Evolutionary conservation across 2,888 invertebrate species (phyloP).

Genomic region (Timema podura): DNA sequence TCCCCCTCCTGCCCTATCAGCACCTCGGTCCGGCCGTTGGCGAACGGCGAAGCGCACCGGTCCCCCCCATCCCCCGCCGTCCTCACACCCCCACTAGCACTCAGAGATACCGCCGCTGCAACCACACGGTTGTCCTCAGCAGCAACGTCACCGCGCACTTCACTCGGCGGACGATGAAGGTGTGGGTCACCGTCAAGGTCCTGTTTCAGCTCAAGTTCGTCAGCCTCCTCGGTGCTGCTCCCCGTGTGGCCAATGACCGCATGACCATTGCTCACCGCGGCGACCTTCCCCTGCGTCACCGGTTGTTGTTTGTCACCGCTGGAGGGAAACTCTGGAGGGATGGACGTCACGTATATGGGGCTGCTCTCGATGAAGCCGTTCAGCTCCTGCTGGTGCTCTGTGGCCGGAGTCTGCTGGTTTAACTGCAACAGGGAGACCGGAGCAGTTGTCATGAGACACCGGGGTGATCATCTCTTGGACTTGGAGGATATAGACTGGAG

Average conservation of each 20-base stretch:
- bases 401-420: slow-evolving; percentile 53
- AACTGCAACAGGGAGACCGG: slow-evolving; percentile 49
- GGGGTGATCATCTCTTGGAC: too few species aligned
- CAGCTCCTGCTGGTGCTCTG: slow-evolving; percentile 49
- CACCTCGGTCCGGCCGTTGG: slow-evolving; percentile 71
- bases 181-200: slow-evolving; percentile 28
- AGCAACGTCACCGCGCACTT: slow-evolving; percentile 34
- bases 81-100: slow-evolving; percentile 35
- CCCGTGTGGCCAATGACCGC: slow-evolving; percentile 43
- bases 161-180: slow-evolving; percentile 31
- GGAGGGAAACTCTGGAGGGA: slow-evolving; percentile 32
- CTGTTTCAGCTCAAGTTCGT: slow-evolving; percentile 37
- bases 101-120: slow-evolving; percentile 28
- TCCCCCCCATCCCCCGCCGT: slow-evolving; percentile 42
- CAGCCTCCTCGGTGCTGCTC: slow-evolving; percentile 29
- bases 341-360: slow-evolving; percentile 79
- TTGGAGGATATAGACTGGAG: too few species aligned
- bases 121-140: slow-evolving; percentile 41
- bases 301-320: slow-evolving; percentile 24
- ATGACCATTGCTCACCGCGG: slow-evolving; percentile 33
- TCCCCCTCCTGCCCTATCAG: slow-evolving; percentile 55
- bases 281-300: slow-evolving; percentile 10
- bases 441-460: too few species aligned
- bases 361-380: slow-evolving; percentile 80
- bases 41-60: slow-evolving; percentile 50